Percentiles rank a stretch among this genome's conserved stretches.
Evolutionary conservation across 2,888 invertebrate genomes (phyloP).

Genomic region (Pachymerium ferrugineum): DNA sequence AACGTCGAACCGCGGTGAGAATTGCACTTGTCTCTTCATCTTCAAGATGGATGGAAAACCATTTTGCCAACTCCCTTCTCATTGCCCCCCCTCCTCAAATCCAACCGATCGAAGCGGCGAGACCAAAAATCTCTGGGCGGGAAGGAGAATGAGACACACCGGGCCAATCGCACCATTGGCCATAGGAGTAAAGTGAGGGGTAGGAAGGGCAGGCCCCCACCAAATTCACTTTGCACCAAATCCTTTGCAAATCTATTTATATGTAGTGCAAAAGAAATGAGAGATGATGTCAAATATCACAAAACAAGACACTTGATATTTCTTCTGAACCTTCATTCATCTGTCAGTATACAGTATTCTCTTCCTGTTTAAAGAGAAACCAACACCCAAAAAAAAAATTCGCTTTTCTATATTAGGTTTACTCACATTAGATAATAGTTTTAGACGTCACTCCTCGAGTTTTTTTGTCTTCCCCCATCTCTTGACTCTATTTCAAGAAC

Average conservation of each 20-base stretch:
- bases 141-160: slow-evolving; percentile 27
- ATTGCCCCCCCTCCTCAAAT: slow-evolving; percentile 27
- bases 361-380: not conserved
- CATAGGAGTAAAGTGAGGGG: slow-evolving; percentile 25
- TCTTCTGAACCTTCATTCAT: too few relatives aligned
- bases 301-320: too few relatives aligned
- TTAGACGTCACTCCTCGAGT: too few relatives aligned
- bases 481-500: slow-evolving; percentile 7
- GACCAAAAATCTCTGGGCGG: slow-evolving; percentile 22
- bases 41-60: slow-evolving; percentile 27
- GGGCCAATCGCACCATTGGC: slow-evolving; percentile 25
- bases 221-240: too few relatives aligned
- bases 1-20: not conserved
- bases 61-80: slow-evolving; percentile 24
- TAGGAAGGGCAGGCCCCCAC: slow-evolving; percentile 21
- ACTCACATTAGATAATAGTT: not conserved
- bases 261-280: too few relatives aligned
- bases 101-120: slow-evolving; percentile 27
- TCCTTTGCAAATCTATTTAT: too few relatives aligned
- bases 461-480: not conserved
- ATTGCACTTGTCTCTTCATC: slow-evolving; percentile 21
- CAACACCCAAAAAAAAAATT: too few relatives aligned
- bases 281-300: too few relatives aligned
- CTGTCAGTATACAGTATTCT: too few relatives aligned
- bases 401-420: too few relatives aligned